These are phyloP conservation scores for Phasia obesa DNA, from an alignment of 2,888 invertebrate species.

Conservation along the genomic window DNA sequence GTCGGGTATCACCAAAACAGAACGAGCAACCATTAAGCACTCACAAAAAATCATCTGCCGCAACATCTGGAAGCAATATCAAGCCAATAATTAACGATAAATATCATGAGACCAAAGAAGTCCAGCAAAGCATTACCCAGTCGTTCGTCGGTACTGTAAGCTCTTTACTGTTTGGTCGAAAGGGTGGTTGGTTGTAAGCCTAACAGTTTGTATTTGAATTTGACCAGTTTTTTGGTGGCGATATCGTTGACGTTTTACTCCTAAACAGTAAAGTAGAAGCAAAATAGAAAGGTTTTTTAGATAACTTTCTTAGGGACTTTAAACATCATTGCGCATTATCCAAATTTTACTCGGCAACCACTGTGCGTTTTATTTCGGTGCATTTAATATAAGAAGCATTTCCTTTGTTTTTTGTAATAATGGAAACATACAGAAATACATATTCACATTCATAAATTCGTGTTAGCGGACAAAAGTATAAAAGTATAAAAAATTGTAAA, in stretches of 20 bases:
- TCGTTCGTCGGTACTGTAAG: conserved; percentile 89
- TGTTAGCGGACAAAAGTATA: not conserved
- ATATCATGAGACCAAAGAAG: conserved; percentile 66
- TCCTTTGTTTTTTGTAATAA: conserved; percentile 32
- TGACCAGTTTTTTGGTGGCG: conserved; percentile 9
- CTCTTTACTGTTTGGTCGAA: conserved; percentile 91
- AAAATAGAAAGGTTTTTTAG: not conserved
- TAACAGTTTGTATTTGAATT: not conserved
- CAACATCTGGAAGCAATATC: conserved; percentile 59
- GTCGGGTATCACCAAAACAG: conserved; percentile 73
- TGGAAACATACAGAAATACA: not conserved
- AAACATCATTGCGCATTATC: conserved; percentile 19
- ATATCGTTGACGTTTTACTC: conserved; percentile 3
- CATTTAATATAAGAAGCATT: conserved; percentile 54
- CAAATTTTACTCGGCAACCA: conserved; percentile 13
- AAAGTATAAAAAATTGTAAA: not conserved
- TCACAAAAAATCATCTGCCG: conserved; percentile 14
- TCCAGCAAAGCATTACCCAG: conserved; percentile 80
- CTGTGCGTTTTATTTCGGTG: conserved; percentile 43
- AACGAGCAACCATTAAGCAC: conserved; percentile 26
- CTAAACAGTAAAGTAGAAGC: not conserved
- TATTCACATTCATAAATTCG: not conserved
- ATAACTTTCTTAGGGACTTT: conserved; percentile 5
- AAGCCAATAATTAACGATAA: conserved; percentile 52
- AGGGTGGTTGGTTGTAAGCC: conserved; percentile 90